Evolutionary conservation across 1,140 invertebrate species (phyloP).

Genomic region (Neomicropteryx cornuta): DNA sequence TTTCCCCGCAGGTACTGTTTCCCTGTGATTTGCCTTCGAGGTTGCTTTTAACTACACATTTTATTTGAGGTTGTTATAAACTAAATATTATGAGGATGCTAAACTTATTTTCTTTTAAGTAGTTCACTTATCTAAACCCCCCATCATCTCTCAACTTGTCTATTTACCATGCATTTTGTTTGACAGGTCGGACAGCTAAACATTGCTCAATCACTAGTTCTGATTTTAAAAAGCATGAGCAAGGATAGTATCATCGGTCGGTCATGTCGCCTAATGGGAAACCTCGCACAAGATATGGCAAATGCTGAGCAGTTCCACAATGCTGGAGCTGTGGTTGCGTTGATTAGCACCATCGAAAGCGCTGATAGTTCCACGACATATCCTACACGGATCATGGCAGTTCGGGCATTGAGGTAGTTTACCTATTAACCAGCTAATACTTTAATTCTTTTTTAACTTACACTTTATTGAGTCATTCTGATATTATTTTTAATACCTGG

Average conservation of each 20-base stretch:
- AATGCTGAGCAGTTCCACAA: slow-evolving; percentile 34
- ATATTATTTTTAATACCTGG: too few relatives aligned
- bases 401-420: slow-evolving; percentile 35
- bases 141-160: too few relatives aligned
- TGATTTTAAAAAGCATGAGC: slow-evolving; percentile 32
- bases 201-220: slow-evolving; percentile 25
- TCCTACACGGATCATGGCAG: slow-evolving; percentile 36
- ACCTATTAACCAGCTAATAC: not conserved
- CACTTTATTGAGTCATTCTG: not conserved
- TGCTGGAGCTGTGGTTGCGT: slow-evolving; percentile 28
- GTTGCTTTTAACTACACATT: too few relatives aligned
- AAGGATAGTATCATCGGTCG: slow-evolving; percentile 35
- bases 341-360: slow-evolving; percentile 29
- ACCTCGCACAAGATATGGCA: slow-evolving; percentile 26
- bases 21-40: too few relatives aligned
- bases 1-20: too few relatives aligned
- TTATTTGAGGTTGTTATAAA: too few relatives aligned
- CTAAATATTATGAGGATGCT: too few relatives aligned
- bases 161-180: too few relatives aligned
- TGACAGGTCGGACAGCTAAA: slow-evolving; percentile 34
- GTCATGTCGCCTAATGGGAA: slow-evolving; percentile 35
- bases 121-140: too few relatives aligned
- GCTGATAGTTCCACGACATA: slow-evolving; percentile 32
- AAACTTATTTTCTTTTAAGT: too few relatives aligned
- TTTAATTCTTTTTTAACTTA: not conserved